Evolutionary conservation across 2,888 invertebrate species (phyloP).

Genomic region (Eulithis testata): DNA sequence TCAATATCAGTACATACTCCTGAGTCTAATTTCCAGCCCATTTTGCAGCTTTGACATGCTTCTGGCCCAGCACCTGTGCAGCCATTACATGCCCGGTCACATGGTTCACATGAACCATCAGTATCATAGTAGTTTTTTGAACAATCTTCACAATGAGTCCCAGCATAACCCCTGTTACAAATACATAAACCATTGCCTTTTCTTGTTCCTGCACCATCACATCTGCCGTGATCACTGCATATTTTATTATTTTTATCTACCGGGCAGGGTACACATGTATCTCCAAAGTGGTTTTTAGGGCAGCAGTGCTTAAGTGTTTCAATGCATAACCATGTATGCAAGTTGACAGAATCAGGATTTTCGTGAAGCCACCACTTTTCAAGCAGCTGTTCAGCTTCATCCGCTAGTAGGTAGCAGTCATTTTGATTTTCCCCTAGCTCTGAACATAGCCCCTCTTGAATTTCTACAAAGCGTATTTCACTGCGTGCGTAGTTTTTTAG

Average conservation of each 20-base stretch:
- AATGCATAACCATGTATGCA: conserved; percentile 90
- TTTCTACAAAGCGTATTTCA: conserved; percentile 95
- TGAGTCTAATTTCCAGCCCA: conserved; percentile 89
- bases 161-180: conserved; percentile 92
- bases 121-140: conserved; percentile 87
- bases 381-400: conserved; percentile 90
- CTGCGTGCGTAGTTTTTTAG: conserved; percentile 92
- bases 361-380: conserved; percentile 96
- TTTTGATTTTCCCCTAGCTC: conserved; percentile 88
- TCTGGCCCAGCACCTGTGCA: conserved; percentile 90
- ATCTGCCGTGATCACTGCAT: conserved; percentile 92
- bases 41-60: conserved; percentile 80
- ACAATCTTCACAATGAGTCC: conserved; percentile 91
- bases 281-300: conserved; percentile 92
- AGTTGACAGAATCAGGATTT: conserved; percentile 66
- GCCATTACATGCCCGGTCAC: conserved; percentile 91
- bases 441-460: conserved; percentile 94
- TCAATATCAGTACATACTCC: conserved; percentile 92
- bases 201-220: conserved; percentile 94
- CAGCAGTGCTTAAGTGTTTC: conserved; percentile 92
- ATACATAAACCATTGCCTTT: conserved; percentile 96
- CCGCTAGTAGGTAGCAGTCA: conserved; percentile 92
- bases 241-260: conserved; percentile 79
- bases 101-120: conserved; percentile 88
- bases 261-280: conserved; percentile 90